Evolutionary conservation across 1,140 invertebrate species (phyloP), one percentile per base, ranked within the genome.

Genomic region (Drosophila nasuta): DNA sequence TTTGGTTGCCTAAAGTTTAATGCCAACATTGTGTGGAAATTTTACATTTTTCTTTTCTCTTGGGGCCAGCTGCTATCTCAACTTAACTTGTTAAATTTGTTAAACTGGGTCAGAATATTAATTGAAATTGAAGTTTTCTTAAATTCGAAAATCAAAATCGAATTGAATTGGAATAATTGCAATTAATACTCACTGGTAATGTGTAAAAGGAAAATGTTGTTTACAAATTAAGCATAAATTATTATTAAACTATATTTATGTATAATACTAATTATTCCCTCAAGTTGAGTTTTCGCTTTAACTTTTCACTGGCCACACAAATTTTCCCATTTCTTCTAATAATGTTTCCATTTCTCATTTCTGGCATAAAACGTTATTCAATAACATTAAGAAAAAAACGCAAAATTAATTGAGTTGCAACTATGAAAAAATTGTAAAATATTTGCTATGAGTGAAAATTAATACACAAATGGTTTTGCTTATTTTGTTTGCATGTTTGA

Each of bases 1-100:
- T 25, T 25, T 4, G 20, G 20, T 45, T 59, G 35, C 20, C 30
- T 57, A 15, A 74, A 59, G 56, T 74, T 68, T 58, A 49, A 41
- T 65, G 35, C 48, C 30, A 33, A 33, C 51, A 54, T 57, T 41
- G 41, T 43, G 41, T 20, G 43, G 28, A 17, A 45, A 54, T 25
- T 52, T 52, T 43, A 60, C 46, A 41, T 45, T 33, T 11, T 30
- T 28, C 30, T 20, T 45, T 28, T 25, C 20, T 4, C 3, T 25
- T 25, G 20, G 11, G n/a, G 49, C 7, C 46, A 43, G 66, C 49
- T 11, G 17, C 2, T 25, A 54, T 15, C 59, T 64, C 57, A 60
- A 60, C 13, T 46, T 13, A 20, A 15, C 17, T 15, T 28, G 30
- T 46, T 60, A 4, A 33, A 33, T 41, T 38, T 33, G 20, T 46